Evolutionary conservation across 2,888 invertebrate species (phyloP).

Genomic region (Ferdinandea cuprea): DNA sequence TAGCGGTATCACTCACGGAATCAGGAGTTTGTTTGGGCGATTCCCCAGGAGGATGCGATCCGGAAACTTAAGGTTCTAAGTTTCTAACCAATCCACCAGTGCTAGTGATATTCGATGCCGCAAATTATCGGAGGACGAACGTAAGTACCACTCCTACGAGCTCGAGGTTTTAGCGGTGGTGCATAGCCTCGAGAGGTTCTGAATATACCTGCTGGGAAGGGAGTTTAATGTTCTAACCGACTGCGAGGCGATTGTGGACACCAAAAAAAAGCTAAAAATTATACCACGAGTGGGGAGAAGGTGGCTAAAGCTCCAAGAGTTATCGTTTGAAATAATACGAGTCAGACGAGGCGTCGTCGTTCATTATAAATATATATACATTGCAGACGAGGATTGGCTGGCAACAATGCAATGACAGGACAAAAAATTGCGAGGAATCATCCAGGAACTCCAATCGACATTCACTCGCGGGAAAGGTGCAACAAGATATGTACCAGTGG

Average conservation of each 20-base stretch:
- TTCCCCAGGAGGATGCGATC: neutral
- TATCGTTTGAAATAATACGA: conserved; percentile 17
- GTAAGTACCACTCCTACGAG: conserved; percentile 24
- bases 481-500: conserved; percentile 25
- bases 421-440: neutral
- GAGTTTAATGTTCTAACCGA: conserved; percentile 2
- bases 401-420: too few relatives aligned
- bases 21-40: neutral
- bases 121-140: conserved; percentile 1
- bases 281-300: conserved; percentile 14
- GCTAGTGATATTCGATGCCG: neutral
- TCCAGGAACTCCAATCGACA: neutral
- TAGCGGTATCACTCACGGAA: neutral
- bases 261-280: neutral
- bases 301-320: conserved; percentile 35
- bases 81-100: neutral
- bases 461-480: conserved; percentile 32
- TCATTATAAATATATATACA: conserved; percentile 11
- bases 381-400: conserved; percentile 19
- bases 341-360: conserved; percentile 21
- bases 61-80: neutral
- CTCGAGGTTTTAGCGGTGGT: conserved; percentile 19
- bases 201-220: conserved; percentile 11
- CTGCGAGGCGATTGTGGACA: conserved; percentile 5
- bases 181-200: conserved; percentile 12